Conservation (phyloP, 2,888 invertebrate genomes). For the Atethmia centrago region DNA sequence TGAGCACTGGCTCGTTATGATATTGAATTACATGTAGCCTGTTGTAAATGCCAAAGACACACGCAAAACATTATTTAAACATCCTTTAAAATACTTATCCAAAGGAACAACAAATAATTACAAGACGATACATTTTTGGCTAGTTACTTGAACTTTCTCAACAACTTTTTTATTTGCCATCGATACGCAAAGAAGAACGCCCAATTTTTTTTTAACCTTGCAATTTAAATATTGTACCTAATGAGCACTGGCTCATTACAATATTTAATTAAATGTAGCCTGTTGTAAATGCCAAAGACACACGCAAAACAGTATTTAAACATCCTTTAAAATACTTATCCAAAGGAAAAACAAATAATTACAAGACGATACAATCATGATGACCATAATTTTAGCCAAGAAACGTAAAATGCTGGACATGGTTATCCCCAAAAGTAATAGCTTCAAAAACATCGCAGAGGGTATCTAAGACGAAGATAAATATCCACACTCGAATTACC, state of each 20-base stretch:
- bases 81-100: background rate
- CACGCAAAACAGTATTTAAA: background rate
- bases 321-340: background rate
- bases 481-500: constrained; percentile 20
- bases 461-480: background rate
- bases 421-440: background rate
- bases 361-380: background rate
- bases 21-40: background rate
- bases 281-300: background rate
- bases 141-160: no score
- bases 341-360: background rate
- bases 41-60: background rate
- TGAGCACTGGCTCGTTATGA: no score
- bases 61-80: background rate
- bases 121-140: background rate
- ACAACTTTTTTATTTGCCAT: background rate
- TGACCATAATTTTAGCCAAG: background rate
- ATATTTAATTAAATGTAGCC: background rate
- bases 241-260: no score
- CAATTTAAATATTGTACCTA: no score
- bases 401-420: background rate
- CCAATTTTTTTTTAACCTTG: background rate
- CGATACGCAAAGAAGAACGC: background rate
- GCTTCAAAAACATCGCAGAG: background rate
- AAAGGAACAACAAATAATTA: background rate